Base-by-base conservation (phyloP, 2,113 vertebrate genomes). In the Delphinus delphis region DNA sequence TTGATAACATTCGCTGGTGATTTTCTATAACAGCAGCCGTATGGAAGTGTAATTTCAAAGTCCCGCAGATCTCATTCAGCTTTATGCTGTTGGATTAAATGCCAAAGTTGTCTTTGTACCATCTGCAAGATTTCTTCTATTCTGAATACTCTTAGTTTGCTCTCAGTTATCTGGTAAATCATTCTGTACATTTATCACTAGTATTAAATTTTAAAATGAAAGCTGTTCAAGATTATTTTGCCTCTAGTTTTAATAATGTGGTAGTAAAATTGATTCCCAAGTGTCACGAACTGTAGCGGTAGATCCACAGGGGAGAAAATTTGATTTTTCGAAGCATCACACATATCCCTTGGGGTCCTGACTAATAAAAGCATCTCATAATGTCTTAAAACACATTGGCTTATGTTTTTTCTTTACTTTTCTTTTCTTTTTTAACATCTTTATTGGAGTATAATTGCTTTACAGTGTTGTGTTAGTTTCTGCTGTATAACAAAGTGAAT, bases 21-120 rank as follows among this genome's bases (percentile, higher is more conserved):
- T 88, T 97, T 84, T 88, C 87, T 93, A 4, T 98, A 98, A 98
- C 92, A 86, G 96, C 90, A 97, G 84, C 98, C 98, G 97, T 97
- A 97, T 98, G 98, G 98, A 98, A 96, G 88, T 98, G 55, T 97
- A 93, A 98, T 98, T 98, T 98, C 95, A 21, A 96, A 98, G 96
- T 97, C 98, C 97, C 98, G 98, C 76, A 93, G 97, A 98, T 98
- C 98, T 97, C 96, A 68, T 97, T 96, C 97, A 84, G 82, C 95
- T 98, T 98, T 96, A 97, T 86, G 90, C 83, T 95, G 38, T 94
- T 90, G 86, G 92, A 97, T 95, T 96, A 96, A 96, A 97, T 96
- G 97, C 97, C 98, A 97, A 92, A 76, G 93, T 96, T 95, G 53
- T 94, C 93, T 97, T 95, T 85, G 7, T 88, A 74, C 97, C 97